Evolutionary conservation across 2,888 invertebrate genomes (phyloP).

Genomic region (Orthosia cruda): DNA sequence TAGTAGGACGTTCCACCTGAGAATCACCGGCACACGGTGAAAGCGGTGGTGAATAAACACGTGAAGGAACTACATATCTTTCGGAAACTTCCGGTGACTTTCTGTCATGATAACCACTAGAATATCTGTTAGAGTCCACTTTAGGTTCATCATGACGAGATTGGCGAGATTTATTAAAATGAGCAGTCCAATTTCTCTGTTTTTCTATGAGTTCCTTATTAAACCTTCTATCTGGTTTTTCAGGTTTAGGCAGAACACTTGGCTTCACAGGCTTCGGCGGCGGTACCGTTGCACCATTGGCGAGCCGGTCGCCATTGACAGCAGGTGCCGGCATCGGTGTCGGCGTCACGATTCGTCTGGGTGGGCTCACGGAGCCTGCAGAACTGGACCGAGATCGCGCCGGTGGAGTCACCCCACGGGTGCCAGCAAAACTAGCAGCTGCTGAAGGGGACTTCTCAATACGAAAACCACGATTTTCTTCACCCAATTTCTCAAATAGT

Average conservation of each 20-base stretch:
- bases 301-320: conserved; percentile 85
- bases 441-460: conserved; percentile 92
- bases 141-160: conserved; percentile 83
- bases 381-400: conserved; percentile 93
- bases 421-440: conserved; percentile 91
- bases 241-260: conserved; percentile 94
- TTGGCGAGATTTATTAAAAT: conserved; percentile 95
- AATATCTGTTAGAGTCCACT: conserved; percentile 82
- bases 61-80: conserved; percentile 85
- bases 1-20: conserved; percentile 85
- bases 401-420: conserved; percentile 89
- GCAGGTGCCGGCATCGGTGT: conserved; percentile 86
- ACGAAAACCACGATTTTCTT: conserved; percentile 93
- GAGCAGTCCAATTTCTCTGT: conserved; percentile 98
- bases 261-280: conserved; percentile 90
- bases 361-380: conserved; percentile 93
- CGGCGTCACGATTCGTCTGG: conserved; percentile 91
- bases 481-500: conserved; percentile 97
- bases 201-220: conserved; percentile 97
- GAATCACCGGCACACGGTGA: conserved; percentile 92
- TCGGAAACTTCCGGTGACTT: conserved; percentile 86
- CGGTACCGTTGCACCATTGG: conserved; percentile 88
- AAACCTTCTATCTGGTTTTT: conserved; percentile 96
- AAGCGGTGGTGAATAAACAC: conserved; percentile 90
- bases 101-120: conserved; percentile 82